Evolutionary conservation across 2,888 invertebrate genomes (phyloP).

Genomic region (Nyleta sp.): DNA sequence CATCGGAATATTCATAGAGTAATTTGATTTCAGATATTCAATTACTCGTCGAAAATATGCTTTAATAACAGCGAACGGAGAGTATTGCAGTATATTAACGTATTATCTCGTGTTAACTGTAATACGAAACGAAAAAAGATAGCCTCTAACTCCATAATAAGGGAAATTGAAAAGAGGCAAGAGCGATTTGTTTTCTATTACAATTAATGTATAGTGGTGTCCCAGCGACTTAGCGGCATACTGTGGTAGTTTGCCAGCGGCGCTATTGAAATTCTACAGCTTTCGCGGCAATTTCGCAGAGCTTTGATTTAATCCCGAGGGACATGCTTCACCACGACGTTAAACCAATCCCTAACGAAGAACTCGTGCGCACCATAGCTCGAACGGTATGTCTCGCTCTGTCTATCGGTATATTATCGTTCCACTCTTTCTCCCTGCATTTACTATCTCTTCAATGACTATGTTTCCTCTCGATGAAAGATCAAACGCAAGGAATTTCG

Average conservation of each 20-base stretch:
- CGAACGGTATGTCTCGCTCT: slow-evolving; percentile 35
- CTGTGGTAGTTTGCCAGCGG: slow-evolving; percentile 57
- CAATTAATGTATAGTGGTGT: slow-evolving; percentile 71
- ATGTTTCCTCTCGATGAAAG: slow-evolving; percentile 15
- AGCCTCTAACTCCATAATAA: not conserved
- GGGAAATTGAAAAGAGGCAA: slow-evolving; percentile 9
- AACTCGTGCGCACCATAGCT: slow-evolving; percentile 55
- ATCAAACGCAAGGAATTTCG: slow-evolving; percentile 39
- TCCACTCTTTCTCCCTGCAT: slow-evolving; percentile 20
- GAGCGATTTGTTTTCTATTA: slow-evolving; percentile 72
- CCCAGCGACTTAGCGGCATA: slow-evolving; percentile 62
- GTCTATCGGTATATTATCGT: slow-evolving; percentile 29
- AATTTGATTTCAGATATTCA: not conserved
- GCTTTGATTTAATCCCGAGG: slow-evolving; percentile 76
- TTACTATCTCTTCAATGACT: slow-evolving; percentile 13
- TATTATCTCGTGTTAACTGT: not conserved
- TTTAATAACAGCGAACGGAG: not conserved
- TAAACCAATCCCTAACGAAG: slow-evolving; percentile 66
- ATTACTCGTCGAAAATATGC: not conserved
- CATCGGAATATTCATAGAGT: too few species aligned
- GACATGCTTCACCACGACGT: slow-evolving; percentile 69
- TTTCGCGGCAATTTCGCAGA: slow-evolving; percentile 75
- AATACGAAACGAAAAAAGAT: not conserved
- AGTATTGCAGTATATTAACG: not conserved
- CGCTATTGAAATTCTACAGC: slow-evolving; percentile 76